Evolutionary conservation across 2,797 vertebrate species (phyloP), one percentile per base, ranked within the genome.

Genomic region (Pseudochaenichthys georgianus): DNA sequence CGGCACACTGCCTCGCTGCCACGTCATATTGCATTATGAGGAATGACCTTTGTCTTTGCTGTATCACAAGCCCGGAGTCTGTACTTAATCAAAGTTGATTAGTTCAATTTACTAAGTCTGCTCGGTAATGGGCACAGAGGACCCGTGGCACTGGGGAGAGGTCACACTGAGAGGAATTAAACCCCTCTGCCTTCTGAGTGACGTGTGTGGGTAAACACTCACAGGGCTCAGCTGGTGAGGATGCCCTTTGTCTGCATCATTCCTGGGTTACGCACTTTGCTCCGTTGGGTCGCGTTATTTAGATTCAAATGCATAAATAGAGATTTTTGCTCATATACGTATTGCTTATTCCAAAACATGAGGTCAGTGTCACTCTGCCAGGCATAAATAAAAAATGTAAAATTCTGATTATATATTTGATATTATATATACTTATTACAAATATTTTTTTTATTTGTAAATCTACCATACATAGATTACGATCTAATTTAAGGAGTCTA

Each of bases 41-140:
- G 76, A 91, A 88, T 93, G 93, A 94, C 93, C 93, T 94, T 92
- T 90, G 79, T 87, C 86, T 84, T 58, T 74, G 83, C 79, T 87
- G 84, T 90, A 87, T 87, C 86, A 81, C 77, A 68, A 90, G 88
- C 87, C 87, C 59, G 64, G 70, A 83, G 90, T 90, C 85, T 70
- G 86, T 71, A 87, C 81, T 92, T 94, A 94, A 95, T 95, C 93
- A 94, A 92, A 93, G 92, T 88, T 87, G 89, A 94, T 95, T 93
- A 93, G 88, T 88, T 93, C 87, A 92, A 93, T 94, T 93, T 93
- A 84, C 86, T 80, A 80, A 77, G 83, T 88, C 89, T 91, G 89
- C 78, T 89, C 60, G 42, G 85, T 93, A 84, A 89, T 86, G 87
- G 83, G 55, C 71, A 72, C 62, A 66, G 81, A 82, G 82, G 82